Percentiles rank a stretch among this genome's conserved stretches.
These are phyloP conservation scores for Meliscaeva auricollis DNA, from an alignment of 2,888 invertebrate genomes.

Conservation along the genomic window DNA sequence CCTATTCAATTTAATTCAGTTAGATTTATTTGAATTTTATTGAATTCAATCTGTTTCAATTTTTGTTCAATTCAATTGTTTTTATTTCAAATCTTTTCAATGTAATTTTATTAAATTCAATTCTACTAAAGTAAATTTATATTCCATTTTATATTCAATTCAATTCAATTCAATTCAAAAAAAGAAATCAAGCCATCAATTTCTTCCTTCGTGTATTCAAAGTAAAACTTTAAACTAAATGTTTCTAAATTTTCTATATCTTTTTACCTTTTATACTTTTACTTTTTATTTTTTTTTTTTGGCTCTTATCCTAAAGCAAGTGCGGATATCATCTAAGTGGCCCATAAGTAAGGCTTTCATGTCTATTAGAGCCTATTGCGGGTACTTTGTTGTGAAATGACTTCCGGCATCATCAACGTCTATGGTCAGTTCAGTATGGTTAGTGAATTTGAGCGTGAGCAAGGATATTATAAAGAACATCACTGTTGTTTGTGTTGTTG, in stretches of 20 bases:
- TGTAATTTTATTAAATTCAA: too few relatives aligned
- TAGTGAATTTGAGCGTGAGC: conserved; percentile 57
- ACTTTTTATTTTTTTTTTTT: neutral
- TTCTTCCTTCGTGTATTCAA: neutral
- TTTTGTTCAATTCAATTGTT: too few relatives aligned
- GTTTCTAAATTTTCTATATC: neutral
- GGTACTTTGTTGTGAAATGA: conserved; percentile 73
- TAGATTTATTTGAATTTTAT: too few relatives aligned
- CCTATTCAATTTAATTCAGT: too few relatives aligned
- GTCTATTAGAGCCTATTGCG: conserved; percentile 74
- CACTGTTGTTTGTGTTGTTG: conserved; percentile 5
- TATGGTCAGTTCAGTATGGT: conserved; percentile 61
- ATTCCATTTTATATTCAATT: too few relatives aligned
- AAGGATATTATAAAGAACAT: conserved; percentile 3
- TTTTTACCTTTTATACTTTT: conserved; percentile 13
- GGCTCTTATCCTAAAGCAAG: conserved; percentile 42
- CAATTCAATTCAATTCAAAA: too few relatives aligned
- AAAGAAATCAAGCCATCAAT: too few relatives aligned
- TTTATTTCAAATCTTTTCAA: too few relatives aligned
- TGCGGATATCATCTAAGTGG: conserved; percentile 72
- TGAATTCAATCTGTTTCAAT: too few relatives aligned
- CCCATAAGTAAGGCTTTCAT: conserved; percentile 72
- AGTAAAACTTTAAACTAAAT: conserved; percentile 43
- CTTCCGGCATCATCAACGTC: conserved; percentile 73
- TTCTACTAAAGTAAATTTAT: too few relatives aligned